Evolutionary conservation across 2,888 invertebrate species (phyloP).

Genomic region (Limenitis camilla): DNA sequence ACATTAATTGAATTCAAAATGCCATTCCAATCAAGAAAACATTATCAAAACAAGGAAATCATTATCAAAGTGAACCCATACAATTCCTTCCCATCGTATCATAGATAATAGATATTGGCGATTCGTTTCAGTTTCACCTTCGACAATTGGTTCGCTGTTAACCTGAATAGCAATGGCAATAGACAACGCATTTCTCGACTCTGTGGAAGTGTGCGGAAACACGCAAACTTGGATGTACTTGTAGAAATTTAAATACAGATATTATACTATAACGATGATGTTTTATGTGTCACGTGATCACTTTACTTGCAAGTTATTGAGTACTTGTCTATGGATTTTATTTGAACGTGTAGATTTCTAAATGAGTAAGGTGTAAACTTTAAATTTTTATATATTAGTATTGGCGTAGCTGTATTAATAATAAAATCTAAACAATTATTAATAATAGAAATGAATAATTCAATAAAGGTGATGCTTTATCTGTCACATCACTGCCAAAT

Average conservation of each 20-base stretch:
- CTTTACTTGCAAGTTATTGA: too few species aligned
- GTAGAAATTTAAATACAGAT: background rate
- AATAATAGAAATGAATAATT: too few species aligned
- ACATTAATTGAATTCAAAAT: background rate
- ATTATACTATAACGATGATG: background rate
- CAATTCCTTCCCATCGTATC: slow-evolving; percentile 6
- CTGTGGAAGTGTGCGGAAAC: slow-evolving; percentile 17
- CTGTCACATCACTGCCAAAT: too few species aligned
- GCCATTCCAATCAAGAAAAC: background rate
- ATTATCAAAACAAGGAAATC: slow-evolving; percentile 2
- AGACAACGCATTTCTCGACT: slow-evolving; percentile 24
- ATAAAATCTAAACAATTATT: too few species aligned
- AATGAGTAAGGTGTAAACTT: too few species aligned
- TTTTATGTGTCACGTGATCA: too few species aligned
- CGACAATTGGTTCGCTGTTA: slow-evolving; percentile 28
- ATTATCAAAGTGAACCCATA: slow-evolving; percentile 1
- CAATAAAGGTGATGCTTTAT: too few species aligned
- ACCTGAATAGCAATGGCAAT: slow-evolving; percentile 26
- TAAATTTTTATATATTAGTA: too few species aligned
- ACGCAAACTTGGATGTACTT: slow-evolving; percentile 17
- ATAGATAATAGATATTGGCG: slow-evolving; percentile 16
- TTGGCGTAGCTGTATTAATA: too few species aligned
- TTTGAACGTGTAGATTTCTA: too few species aligned
- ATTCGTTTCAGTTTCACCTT: slow-evolving; percentile 47
- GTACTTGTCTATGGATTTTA: too few species aligned